phyloP scores from a whole-genome alignment of 2,888 invertebrate species.

The Monoplex corrugatus region DNA sequence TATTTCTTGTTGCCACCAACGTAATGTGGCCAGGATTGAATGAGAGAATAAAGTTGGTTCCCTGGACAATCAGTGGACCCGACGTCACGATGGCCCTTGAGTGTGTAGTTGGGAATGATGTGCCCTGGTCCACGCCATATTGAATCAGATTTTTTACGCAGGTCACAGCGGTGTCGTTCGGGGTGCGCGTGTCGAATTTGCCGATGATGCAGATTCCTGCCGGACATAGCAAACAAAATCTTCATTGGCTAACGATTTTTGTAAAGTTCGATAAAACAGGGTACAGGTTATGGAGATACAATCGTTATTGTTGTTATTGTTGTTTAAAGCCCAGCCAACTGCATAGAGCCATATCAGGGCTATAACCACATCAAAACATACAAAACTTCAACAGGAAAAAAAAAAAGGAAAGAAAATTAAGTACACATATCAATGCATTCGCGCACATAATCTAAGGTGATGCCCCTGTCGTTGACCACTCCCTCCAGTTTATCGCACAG shows the following conservation, averaged over 20 bases:
- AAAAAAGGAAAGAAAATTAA: too few species aligned
- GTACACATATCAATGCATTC: too few species aligned
- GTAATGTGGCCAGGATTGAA: constrained; percentile 65
- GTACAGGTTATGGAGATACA: too few species aligned
- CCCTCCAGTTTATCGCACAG: too few species aligned
- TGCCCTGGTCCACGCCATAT: constrained; percentile 66
- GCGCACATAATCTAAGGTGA: too few species aligned
- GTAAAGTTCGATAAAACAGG: too few species aligned
- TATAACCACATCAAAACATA: too few species aligned
- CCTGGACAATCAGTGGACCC: constrained; percentile 68
- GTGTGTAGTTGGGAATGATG: constrained; percentile 60
- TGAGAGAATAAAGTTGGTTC: constrained; percentile 60
- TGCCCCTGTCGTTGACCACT: too few species aligned
- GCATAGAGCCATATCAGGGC: too few species aligned
- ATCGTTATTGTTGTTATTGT: neutral
- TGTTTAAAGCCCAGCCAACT: too few species aligned
- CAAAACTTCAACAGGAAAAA: too few species aligned
- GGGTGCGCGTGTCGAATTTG: constrained; percentile 65
- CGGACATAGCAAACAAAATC: neutral
- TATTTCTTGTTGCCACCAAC: neutral
- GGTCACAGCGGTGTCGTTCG: constrained; percentile 65
- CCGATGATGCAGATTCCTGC: constrained; percentile 75
- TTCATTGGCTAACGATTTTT: too few species aligned
- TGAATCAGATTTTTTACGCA: constrained; percentile 66
- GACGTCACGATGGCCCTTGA: constrained; percentile 70